Evolutionary conservation across 2,797 vertebrate species (phyloP).

Genomic region (Notamacropus eugenii): DNA sequence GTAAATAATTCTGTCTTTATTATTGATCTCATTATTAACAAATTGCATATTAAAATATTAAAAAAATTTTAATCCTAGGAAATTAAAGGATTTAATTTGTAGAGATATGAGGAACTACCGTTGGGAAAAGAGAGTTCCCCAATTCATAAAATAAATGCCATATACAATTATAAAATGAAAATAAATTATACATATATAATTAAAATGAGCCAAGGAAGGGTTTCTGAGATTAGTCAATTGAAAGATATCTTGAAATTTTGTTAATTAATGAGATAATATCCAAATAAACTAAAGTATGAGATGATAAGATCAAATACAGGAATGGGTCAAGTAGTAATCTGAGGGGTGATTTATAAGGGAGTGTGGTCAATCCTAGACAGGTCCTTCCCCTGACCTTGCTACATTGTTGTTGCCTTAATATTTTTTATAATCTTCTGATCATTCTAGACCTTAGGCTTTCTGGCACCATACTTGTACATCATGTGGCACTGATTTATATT

Average conservation of each 20-base stretch:
- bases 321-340: neutral
- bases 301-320: neutral
- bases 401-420: neutral
- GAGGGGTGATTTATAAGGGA: neutral
- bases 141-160: neutral
- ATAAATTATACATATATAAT: neutral
- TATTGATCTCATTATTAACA: neutral
- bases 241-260: neutral
- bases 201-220: neutral
- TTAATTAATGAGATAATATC: neutral
- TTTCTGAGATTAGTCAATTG: neutral
- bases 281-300: neutral
- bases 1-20: neutral
- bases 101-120: neutral
- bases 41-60: neutral
- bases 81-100: neutral
- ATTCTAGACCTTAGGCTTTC: neutral
- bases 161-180: neutral
- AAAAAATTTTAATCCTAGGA: neutral
- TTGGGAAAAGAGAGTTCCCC: neutral
- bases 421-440: neutral
- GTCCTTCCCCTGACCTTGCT: neutral
- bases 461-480: neutral
- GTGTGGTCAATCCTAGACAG: neutral
- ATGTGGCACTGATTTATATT: neutral